These are phyloP conservation scores for Lasioglossum villosulum DNA, from an alignment of 2,888 invertebrate genomes.

Conservation along the genomic window DNA sequence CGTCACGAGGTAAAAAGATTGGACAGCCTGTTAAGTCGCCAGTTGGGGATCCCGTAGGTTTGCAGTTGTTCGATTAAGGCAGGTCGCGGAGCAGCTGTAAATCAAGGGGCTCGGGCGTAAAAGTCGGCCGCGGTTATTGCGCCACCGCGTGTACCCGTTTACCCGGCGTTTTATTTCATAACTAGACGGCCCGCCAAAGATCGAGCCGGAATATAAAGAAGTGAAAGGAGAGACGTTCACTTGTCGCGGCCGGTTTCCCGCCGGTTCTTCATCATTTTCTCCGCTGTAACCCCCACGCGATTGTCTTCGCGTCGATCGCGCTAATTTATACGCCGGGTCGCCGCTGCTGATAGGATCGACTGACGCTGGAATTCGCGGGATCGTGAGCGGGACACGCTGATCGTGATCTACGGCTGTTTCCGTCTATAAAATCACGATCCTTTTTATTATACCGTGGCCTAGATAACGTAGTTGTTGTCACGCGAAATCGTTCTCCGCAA, in stretches of 20 bases:
- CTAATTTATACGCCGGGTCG: slow-evolving; percentile 22
- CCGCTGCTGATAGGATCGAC: neutral
- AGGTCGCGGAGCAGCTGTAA: slow-evolving; percentile 63
- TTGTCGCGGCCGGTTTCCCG: slow-evolving; percentile 23
- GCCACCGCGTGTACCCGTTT: slow-evolving; percentile 36
- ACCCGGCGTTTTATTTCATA: slow-evolving; percentile 52
- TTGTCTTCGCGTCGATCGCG: slow-evolving; percentile 35
- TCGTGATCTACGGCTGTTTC: neutral
- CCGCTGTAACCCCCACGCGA: neutral
- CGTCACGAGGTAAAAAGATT: slow-evolving; percentile 36
- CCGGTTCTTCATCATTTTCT: slow-evolving; percentile 34
- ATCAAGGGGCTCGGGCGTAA: slow-evolving; percentile 59
- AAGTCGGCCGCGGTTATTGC: slow-evolving; percentile 56
- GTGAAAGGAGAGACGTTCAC: slow-evolving; percentile 38
- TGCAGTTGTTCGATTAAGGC: slow-evolving; percentile 64
- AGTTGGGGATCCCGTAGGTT: slow-evolving; percentile 42
- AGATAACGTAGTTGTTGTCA: neutral
- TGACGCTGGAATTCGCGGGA: neutral
- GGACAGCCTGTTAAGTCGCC: slow-evolving; percentile 45
- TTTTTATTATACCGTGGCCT: neutral
- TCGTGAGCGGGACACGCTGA: neutral
- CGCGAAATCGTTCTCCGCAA: neutral
- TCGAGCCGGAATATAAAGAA: slow-evolving; percentile 41
- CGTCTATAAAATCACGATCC: neutral
- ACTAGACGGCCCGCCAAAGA: slow-evolving; percentile 28